Base-by-base conservation (phyloP, 2,888 invertebrate genomes). In the Mechanitis mazaeus region DNA sequence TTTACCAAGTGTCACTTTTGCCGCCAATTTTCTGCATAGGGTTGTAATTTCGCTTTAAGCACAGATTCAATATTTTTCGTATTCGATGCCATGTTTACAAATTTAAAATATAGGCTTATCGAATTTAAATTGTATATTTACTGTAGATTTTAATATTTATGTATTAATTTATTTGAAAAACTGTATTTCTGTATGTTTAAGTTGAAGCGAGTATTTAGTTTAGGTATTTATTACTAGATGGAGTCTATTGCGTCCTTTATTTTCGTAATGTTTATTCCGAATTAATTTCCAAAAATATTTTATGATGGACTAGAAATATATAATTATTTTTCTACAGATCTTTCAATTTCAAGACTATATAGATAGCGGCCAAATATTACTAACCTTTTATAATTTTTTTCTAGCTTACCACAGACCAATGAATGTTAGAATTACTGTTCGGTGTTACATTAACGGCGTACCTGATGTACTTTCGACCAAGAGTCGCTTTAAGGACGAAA, bases 381-480 rank as follows among this genome's bases (percentile, higher is more conserved):
- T 3, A 28, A 11, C 31, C 31, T 9, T 50, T 31, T 50, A 31
- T 7, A 7, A 9, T 50, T 50, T 50, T 20, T 7, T 31, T 28
- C 50, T 50, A 47, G 47, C 20, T 47, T 47, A 20, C n/a, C 47
- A 47, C 35, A 35, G 35, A 35, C n/a, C n/a, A 20, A 47, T 47
- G 6, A 28, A 3, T n/a, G 47, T 47, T 20, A 47, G 47, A 2
- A 20, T 47, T 35, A 5, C 35, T 35, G n/a, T 50, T 50, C 31
- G 9, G 31, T 31, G 31, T 50, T 50, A 31, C 31, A 50, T 9
- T 56, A 74, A 74, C 66, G 68, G 70, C 65, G 75, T 75, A 76
- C 75, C 75, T 75, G 77, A 75, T 58, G 55, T 66, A 64, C 66
- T 75, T 72, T 65, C 60, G 33, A 33, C 46, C 12, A 35, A 59